A percentile compares a stretch with the other conserved stretches of the same genome.
Conservation (phyloP, 2,888 invertebrate genomes). For the Habroteleia sp. region DNA sequence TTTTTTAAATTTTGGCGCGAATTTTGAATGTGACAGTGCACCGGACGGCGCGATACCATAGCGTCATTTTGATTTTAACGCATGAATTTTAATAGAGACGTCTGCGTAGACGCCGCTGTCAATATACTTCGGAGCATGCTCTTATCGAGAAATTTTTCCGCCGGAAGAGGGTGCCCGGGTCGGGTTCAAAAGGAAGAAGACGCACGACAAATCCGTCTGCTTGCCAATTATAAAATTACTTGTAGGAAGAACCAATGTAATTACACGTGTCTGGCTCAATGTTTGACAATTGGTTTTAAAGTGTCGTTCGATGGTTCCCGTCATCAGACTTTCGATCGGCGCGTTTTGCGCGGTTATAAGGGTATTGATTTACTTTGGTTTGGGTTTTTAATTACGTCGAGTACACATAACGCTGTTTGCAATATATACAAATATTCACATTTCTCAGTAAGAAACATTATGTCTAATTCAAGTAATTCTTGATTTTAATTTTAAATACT, state of each 20-base stretch:
- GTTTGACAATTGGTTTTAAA: too few species aligned
- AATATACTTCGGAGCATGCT: conserved; percentile 26
- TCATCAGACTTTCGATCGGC: background rate
- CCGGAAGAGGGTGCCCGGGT: conserved; percentile 8
- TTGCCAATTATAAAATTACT: too few species aligned
- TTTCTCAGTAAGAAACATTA: too few species aligned
- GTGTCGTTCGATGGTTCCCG: too few species aligned
- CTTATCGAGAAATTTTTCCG: background rate
- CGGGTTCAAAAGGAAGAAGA: too few species aligned
- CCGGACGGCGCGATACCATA: background rate
- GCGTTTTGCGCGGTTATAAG: conserved; percentile 6
- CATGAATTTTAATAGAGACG: conserved; percentile 10
- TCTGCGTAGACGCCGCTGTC: conserved; percentile 25
- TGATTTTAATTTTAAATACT: too few species aligned
- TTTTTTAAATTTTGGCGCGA: conserved; percentile 17
- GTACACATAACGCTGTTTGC: background rate
- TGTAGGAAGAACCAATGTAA: too few species aligned
- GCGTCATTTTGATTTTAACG: too few species aligned
- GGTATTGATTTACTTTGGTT: conserved; percentile 28
- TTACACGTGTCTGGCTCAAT: too few species aligned
- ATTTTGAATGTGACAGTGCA: background rate
- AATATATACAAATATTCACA: too few species aligned
- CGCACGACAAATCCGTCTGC: too few species aligned
- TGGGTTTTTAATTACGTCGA: conserved; percentile 9
- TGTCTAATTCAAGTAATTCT: too few species aligned